phyloP scores from a whole-genome alignment of 2,888 invertebrate genomes.

The Apodemia duryi region DNA sequence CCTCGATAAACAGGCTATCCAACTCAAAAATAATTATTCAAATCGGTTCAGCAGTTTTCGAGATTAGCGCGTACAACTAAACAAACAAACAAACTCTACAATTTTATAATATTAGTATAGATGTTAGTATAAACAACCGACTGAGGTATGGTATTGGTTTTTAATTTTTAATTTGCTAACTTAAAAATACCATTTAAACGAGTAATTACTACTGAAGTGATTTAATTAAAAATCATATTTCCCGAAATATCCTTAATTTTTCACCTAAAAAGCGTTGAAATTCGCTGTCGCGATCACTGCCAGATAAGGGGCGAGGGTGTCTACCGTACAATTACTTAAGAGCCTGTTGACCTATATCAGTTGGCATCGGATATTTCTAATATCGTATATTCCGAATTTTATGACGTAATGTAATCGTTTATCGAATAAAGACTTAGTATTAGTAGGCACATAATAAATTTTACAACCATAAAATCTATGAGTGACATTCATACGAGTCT shows the following conservation, averaged over 20 bases:
- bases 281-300: slow-evolving; percentile 3
- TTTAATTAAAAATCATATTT: slow-evolving; percentile 9
- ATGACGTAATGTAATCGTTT: slow-evolving; percentile 10
- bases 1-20: too few relatives aligned
- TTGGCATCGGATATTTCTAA: slow-evolving; percentile 41
- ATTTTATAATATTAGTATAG: too few relatives aligned
- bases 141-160: not conserved
- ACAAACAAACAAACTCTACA: too few relatives aligned
- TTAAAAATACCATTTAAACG: not conserved
- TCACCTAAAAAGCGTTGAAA: not conserved
- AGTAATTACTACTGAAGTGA: not conserved
- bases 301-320: slow-evolving; percentile 24
- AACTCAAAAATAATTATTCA: too few relatives aligned
- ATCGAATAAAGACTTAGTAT: not conserved
- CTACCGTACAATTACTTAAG: slow-evolving; percentile 56
- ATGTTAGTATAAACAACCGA: too few relatives aligned
- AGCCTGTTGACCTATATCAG: slow-evolving; percentile 58
- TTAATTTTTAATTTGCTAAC: too few relatives aligned
- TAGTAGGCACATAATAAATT: too few relatives aligned
- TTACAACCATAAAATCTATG: too few relatives aligned
- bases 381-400: slow-evolving; percentile 11
- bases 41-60: too few relatives aligned
- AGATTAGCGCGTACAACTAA: too few relatives aligned
- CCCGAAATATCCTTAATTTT: slow-evolving; percentile 7
- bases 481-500: too few relatives aligned